phyloP scores from a whole-genome alignment of 2,888 invertebrate species.

The Eristalis pertinax region DNA sequence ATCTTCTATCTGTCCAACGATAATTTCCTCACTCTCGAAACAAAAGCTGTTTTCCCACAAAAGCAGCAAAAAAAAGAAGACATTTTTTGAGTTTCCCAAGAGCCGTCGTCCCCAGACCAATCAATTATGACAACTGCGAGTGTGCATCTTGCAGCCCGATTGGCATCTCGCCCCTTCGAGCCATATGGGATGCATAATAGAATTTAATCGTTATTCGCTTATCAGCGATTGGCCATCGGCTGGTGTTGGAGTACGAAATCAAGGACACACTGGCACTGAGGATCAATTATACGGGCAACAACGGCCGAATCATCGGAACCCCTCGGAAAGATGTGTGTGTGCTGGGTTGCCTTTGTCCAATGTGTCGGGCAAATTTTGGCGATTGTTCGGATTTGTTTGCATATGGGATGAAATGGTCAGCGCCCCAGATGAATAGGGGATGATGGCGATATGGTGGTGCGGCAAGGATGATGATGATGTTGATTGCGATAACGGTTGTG shows the following conservation, averaged over 20 bases:
- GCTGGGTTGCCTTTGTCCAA: constrained; percentile 16
- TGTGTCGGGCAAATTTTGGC: constrained; percentile 57
- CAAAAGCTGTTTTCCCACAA: constrained; percentile 11
- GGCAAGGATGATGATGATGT: constrained; percentile 13
- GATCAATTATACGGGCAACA: constrained; percentile 39
- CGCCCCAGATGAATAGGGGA: constrained; percentile 35
- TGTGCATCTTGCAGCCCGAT: constrained; percentile 37
- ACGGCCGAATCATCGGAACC: not conserved
- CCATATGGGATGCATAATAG: constrained; percentile 27
- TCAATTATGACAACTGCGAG: constrained; percentile 40
- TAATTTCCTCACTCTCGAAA: not conserved
- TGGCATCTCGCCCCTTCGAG: constrained; percentile 6
- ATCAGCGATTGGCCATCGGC: constrained; percentile 29
- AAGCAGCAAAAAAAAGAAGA: not conserved
- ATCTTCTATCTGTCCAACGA: not conserved
- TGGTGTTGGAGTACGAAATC: constrained; percentile 31
- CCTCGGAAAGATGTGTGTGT: not conserved
- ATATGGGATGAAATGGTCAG: constrained; percentile 54
- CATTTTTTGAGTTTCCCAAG: not conserved
- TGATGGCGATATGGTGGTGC: constrained; percentile 13
- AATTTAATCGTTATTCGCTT: constrained; percentile 27
- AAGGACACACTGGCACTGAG: constrained; percentile 29
- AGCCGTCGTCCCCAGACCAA: constrained; percentile 18
- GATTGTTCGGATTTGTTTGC: constrained; percentile 45
- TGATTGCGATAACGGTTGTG: not conserved